Percentiles rank a stretch among this genome's conserved stretches.
Conservation (phyloP, 2,113 vertebrate species). For the Cololabis saira region DNA sequence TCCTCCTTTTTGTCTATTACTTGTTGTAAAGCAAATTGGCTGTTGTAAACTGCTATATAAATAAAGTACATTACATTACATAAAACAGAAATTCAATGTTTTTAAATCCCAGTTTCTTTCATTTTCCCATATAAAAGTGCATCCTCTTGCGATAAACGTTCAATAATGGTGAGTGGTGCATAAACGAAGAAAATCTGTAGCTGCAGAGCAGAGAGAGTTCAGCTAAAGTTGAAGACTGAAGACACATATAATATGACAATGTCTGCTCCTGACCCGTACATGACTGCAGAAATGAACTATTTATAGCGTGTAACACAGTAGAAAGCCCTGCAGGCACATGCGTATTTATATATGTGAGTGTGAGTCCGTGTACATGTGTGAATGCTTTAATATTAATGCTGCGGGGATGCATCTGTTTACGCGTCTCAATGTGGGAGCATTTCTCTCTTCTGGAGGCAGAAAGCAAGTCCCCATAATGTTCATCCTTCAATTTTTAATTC, state of each 20-base stretch:
- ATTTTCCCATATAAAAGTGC: too few species aligned
- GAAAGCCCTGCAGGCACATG: slow-evolving; percentile 4
- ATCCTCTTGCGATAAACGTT: background rate
- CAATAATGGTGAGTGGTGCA: background rate
- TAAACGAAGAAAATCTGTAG: slow-evolving; percentile 9
- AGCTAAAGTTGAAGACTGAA: slow-evolving; percentile 26
- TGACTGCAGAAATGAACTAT: slow-evolving; percentile 9
- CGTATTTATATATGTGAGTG: background rate
- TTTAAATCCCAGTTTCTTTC: too few species aligned
- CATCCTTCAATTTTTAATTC: slow-evolving; percentile 13
- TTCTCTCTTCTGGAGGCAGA: background rate
- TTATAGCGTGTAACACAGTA: slow-evolving; percentile 11
- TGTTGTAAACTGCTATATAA: too few species aligned
- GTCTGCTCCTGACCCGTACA: slow-evolving; percentile 3
- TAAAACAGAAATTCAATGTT: too few species aligned
- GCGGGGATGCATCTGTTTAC: slow-evolving; percentile 10
- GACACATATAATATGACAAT: slow-evolving; percentile 13
- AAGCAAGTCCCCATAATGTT: background rate
- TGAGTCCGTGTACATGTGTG: background rate
- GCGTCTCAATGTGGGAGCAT: background rate
- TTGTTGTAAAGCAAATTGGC: too few species aligned
- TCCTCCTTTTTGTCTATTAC: too few species aligned
- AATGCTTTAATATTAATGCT: slow-evolving; percentile 20
- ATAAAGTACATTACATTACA: too few species aligned
- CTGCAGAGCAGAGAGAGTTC: slow-evolving; percentile 6